Conservation (phyloP, 2,113 vertebrate genomes). For the Psephotus haematonotus region DNA sequence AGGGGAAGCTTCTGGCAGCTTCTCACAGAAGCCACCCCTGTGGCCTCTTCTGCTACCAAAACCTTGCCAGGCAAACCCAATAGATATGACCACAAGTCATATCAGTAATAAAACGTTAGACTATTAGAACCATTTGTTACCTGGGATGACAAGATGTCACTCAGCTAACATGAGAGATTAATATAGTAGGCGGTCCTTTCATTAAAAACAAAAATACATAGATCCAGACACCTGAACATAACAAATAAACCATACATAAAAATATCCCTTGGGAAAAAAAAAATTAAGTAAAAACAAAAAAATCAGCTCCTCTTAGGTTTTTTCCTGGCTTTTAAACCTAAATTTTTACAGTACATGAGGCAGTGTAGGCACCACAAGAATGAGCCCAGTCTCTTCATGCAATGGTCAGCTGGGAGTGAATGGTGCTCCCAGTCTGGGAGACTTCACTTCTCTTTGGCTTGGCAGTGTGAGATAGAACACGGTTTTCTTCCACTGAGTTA, state of each 20-base stretch:
- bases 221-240: not conserved
- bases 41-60: not conserved
- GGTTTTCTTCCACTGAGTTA: not conserved
- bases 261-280: not conserved
- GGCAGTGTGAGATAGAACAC: not conserved
- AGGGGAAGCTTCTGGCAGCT: not conserved
- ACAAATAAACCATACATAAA: not conserved
- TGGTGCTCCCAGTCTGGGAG: not conserved
- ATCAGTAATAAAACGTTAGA: not conserved
- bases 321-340: not conserved
- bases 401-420: not conserved
- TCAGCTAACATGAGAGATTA: not conserved
- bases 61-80: not conserved
- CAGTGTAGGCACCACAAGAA: not conserved
- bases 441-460: not conserved
- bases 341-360: not conserved
- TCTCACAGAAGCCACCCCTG: not conserved
- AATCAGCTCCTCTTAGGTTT: not conserved
- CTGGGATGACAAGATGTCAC: not conserved
- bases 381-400: rapidly evolving
- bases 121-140: not conserved
- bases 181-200: not conserved
- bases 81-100: not conserved
- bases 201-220: not conserved
- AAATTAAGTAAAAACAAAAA: not conserved